phyloP scores from a whole-genome alignment of 2,888 invertebrate species.

The Hedychridium roseum region DNA sequence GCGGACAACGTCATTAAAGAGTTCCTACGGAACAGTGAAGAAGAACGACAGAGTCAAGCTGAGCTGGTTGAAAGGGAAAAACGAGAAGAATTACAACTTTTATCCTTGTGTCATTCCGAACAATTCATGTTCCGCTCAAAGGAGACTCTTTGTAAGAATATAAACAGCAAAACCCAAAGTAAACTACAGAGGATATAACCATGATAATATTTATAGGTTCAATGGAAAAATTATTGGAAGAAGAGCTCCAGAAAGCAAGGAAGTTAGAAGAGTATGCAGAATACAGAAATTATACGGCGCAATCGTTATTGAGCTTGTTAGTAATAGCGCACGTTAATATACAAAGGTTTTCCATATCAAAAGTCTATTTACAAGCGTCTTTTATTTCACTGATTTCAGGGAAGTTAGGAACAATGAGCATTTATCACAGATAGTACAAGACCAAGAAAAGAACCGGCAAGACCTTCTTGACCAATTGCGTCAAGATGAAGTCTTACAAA shows the following conservation, averaged over 20 bases:
- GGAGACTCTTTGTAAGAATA: slow-evolving; percentile 69
- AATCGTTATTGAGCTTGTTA: slow-evolving; percentile 73
- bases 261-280: slow-evolving; percentile 72
- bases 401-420: slow-evolving; percentile 72
- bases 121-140: slow-evolving; percentile 69
- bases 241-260: slow-evolving; percentile 71
- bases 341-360: too few species aligned
- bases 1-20: slow-evolving; percentile 74
- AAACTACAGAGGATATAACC: background rate
- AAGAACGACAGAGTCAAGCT: slow-evolving; percentile 70
- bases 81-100: slow-evolving; percentile 72
- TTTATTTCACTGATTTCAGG: slow-evolving; percentile 49
- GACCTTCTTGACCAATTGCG: slow-evolving; percentile 70
- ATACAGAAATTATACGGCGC: slow-evolving; percentile 66
- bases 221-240: slow-evolving; percentile 75
- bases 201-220: slow-evolving; percentile 64
- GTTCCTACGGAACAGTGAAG: slow-evolving; percentile 70
- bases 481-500: slow-evolving; percentile 76
- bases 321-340: too few species aligned
- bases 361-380: background rate
- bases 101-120: slow-evolving; percentile 68
- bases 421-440: slow-evolving; percentile 69
- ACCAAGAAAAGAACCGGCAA: slow-evolving; percentile 71
- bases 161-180: background rate
- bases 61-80: slow-evolving; percentile 72